Evolutionary conservation across 2,888 invertebrate genomes (phyloP).

Genomic region (Ectemnius lituratus): DNA sequence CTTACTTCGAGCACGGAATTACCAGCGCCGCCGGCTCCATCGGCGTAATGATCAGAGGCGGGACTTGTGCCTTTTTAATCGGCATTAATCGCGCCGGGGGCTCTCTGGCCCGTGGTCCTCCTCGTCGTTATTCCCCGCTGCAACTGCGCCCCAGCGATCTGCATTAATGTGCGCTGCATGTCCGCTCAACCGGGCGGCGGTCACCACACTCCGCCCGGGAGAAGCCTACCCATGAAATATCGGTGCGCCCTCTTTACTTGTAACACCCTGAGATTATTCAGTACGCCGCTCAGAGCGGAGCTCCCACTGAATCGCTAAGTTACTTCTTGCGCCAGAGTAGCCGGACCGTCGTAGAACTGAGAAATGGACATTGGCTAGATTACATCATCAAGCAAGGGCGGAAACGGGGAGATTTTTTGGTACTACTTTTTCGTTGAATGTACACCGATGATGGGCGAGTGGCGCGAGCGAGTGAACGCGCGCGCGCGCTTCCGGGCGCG

Average conservation of each 20-base stretch:
- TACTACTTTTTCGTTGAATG: neutral
- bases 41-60: constrained; percentile 66
- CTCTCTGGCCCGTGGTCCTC: constrained; percentile 26
- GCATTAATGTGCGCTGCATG: constrained; percentile 43
- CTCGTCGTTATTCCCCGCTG: constrained; percentile 33
- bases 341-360: too few species aligned
- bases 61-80: constrained; percentile 69
- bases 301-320: too few species aligned
- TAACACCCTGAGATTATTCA: too few species aligned
- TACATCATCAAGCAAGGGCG: neutral
- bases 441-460: constrained; percentile 35
- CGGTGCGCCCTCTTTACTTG: constrained; percentile 8
- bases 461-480: constrained; percentile 18
- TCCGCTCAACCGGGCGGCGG: neutral
- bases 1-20: constrained; percentile 69
- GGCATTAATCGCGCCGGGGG: constrained; percentile 67
- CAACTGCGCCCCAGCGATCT: constrained; percentile 51
- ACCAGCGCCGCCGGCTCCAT: constrained; percentile 52
- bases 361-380: too few species aligned
- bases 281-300: too few species aligned
- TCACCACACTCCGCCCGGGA: too few species aligned
- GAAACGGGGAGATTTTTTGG: constrained; percentile 3
- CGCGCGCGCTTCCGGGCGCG: constrained; percentile 45
- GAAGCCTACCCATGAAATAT: constrained; percentile 29
- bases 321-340: too few species aligned